phyloP scores from a whole-genome alignment of 1,140 invertebrate species.

The Drosophila sturtevanti region DNA sequence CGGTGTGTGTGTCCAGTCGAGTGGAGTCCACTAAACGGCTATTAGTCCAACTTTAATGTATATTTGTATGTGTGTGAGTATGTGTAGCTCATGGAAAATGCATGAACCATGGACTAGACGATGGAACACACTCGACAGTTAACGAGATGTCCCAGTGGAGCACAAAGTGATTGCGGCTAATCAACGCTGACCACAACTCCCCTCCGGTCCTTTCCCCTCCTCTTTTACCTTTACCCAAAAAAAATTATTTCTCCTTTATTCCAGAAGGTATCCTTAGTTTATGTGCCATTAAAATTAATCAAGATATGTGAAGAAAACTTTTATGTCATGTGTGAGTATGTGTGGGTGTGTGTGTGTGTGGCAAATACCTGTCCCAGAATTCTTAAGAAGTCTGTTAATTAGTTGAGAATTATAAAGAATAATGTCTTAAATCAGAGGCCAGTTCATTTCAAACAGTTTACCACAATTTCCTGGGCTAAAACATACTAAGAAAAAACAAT shows the following conservation, averaged over 20 bases:
- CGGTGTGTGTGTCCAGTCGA: conserved; percentile 28
- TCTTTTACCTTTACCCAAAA: too few relatives aligned
- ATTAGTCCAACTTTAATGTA: conserved; percentile 55
- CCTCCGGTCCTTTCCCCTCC: neutral
- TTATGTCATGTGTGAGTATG: too few relatives aligned
- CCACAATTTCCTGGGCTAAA: too few relatives aligned
- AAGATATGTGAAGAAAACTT: conserved; percentile 74
- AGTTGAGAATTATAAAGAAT: conserved; percentile 39
- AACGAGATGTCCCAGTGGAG: conserved; percentile 69
- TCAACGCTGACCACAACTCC: conserved; percentile 59
- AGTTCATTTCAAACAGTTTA: too few relatives aligned
- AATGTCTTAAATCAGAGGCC: neutral
- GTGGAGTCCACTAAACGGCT: conserved; percentile 70
- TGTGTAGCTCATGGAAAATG: conserved; percentile 68
- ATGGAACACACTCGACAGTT: conserved; percentile 57
- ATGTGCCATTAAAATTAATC: conserved; percentile 74
- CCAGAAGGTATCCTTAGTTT: conserved; percentile 37
- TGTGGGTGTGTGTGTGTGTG: too few relatives aligned
- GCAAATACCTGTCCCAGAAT: neutral
- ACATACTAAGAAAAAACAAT: too few relatives aligned
- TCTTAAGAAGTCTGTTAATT: conserved; percentile 57
- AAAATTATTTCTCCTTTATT: neutral
- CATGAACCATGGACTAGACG: conserved; percentile 65
- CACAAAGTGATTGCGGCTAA: conserved; percentile 72
- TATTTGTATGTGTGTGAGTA: conserved; percentile 26